These are phyloP conservation scores for Psammodynastes pulverulentus DNA, from an alignment of 2,113 vertebrate genomes.

Conservation along the genomic window DNA sequence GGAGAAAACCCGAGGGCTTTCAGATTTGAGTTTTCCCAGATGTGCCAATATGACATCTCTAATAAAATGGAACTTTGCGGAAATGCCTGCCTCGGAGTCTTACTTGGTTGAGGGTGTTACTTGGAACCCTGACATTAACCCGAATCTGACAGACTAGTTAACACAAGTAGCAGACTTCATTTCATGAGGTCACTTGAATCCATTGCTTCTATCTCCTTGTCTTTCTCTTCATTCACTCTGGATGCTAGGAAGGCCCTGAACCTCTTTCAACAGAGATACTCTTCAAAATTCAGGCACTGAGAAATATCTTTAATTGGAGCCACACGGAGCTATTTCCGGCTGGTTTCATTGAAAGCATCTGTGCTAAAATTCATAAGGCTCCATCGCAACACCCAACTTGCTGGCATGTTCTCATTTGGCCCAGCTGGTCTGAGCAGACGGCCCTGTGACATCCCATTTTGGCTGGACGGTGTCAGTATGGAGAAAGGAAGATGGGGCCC, in stretches of 20 bases:
- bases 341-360: slow-evolving; percentile 1
- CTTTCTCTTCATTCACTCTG: no score
- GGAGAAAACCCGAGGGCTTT: no score
- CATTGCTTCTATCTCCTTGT: neutral
- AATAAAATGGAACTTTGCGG: no score
- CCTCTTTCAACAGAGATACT: neutral
- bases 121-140: no score
- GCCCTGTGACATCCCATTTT: neutral
- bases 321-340: neutral
- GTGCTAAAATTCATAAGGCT: neutral
- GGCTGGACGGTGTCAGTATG: neutral
- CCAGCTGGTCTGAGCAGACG: slow-evolving; percentile 34
- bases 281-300: neutral
- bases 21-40: no score
- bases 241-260: neutral
- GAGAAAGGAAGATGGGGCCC: slow-evolving; percentile 4
- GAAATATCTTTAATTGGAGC: neutral
- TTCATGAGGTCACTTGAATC: neutral
- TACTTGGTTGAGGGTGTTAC: no score
- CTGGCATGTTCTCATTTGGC: neutral
- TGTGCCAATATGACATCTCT: no score
- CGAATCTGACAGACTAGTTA: neutral
- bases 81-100: no score
- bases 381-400: neutral
- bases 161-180: neutral